These are phyloP conservation scores for Aphelenchoides besseyi DNA, from an alignment of 1,140 invertebrate genomes.

Conservation along the genomic window DNA sequence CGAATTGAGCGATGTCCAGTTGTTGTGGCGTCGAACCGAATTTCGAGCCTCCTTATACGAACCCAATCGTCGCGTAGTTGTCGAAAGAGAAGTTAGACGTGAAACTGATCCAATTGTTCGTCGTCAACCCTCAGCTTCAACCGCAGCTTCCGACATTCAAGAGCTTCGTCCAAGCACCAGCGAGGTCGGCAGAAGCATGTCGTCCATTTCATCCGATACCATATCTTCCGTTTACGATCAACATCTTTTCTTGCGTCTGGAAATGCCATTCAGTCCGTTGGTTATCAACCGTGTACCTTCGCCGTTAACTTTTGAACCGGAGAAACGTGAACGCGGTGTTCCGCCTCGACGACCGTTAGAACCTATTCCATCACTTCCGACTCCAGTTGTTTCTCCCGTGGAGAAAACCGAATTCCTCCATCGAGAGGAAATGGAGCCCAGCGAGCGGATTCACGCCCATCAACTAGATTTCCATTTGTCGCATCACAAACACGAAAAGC, in stretches of 20 bases:
- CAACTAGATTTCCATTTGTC: background rate
- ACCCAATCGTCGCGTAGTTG: background rate
- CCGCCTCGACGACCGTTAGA: background rate
- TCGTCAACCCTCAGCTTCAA: constrained; percentile 5
- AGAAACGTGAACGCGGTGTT: background rate
- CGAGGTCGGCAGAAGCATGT: background rate
- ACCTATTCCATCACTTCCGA: constrained; percentile 1
- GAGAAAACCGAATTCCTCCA: constrained; percentile 11
- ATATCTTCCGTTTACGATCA: constrained; percentile 7
- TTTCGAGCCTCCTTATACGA: constrained; percentile 13
- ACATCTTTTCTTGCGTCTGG: background rate
- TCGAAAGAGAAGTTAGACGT: background rate
- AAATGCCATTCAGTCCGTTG: constrained; percentile 4
- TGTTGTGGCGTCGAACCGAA: background rate
- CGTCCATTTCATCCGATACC: background rate
- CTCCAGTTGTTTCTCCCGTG: constrained; percentile 6
- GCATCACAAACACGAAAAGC: background rate
- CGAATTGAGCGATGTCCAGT: background rate
- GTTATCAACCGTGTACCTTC: background rate
- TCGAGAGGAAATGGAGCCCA: background rate
- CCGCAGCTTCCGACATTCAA: background rate
- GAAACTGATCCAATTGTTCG: constrained; percentile 8
- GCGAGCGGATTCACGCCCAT: background rate
- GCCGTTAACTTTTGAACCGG: background rate
- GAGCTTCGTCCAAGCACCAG: background rate